Percentiles rank a stretch among this genome's conserved stretches.
Evolutionary conservation across 2,113 vertebrate species (phyloP).

Genomic region (Phylloscopus whistleri): DNA sequence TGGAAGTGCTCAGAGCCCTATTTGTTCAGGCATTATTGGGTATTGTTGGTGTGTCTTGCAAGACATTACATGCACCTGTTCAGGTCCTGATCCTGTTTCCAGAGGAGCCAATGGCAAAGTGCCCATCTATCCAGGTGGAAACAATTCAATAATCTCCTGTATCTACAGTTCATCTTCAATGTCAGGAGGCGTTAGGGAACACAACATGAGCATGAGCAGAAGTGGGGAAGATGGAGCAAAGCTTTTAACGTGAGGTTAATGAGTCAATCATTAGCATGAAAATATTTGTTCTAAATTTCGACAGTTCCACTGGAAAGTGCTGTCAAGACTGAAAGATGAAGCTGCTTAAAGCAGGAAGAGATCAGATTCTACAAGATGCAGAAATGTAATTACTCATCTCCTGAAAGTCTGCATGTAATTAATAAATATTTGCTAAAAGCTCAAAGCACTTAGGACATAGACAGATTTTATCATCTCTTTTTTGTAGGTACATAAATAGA

Average conservation of each 20-base stretch:
- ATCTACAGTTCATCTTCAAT: neutral
- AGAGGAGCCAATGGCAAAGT: neutral
- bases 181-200: neutral
- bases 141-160: neutral
- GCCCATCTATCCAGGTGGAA: neutral
- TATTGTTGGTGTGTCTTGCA: neutral
- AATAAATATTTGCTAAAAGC: neutral
- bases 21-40: neutral
- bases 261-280: neutral
- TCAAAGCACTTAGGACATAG: neutral
- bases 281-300: neutral
- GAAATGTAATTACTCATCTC: neutral
- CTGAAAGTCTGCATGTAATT: neutral
- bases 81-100: neutral
- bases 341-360: neutral
- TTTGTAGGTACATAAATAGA: neutral
- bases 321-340: neutral
- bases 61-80: neutral
- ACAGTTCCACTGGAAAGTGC: neutral
- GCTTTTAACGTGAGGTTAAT: neutral
- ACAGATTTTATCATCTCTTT: neutral
- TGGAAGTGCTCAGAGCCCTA: neutral
- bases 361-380: neutral
- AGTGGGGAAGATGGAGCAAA: neutral
- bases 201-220: neutral